Evolutionary conservation across 30 jellyfish, hydroid and myxozoan genomes (phyloP), one percentile per base, ranked within the genome.

Genomic region (Haliclystus octoradiatus): DNA sequence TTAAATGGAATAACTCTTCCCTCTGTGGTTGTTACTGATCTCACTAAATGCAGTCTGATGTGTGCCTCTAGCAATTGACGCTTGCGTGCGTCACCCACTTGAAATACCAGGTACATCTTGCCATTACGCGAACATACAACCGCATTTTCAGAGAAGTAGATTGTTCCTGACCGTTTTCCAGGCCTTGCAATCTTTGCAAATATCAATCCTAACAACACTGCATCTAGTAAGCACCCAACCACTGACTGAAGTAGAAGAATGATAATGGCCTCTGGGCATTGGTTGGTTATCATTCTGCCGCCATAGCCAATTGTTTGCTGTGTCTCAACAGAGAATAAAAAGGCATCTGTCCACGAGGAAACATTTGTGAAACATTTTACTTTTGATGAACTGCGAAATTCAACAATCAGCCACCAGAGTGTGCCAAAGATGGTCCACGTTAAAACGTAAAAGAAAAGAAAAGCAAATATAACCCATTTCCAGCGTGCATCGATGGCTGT

Each of bases 261-360:
- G 4, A 88, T 32, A 0, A 88, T 62, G 22, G 95, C 92, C 57
- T 88, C 94, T 14, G 92, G 86, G 60, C 97, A 88, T 33, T 79
- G 73, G 13, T 68, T 40, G 1, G 82, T 75, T 7, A 88, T 33
- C 33, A 80, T 88, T 63, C 97, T 81, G 28, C 86, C 82, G 50
- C 97, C 97, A 76, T 88, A 88, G 0, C 97, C 97, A 40, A 88
- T 88, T 14, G 97, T 88, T 80, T 81, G 88, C 46, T 91, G 92
- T 14, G 97, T 88, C 63, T 88, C 97, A 19, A 88, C 33, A 2
- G 97, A 88, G 23, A 66, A 71, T 1, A 88, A 76, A 57, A 88
- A 88, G 5, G 97, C 93, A 31, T 84, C 66, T 1, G 81, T 66
- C 79, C 84, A 88, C 35, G 61, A 50, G 46, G 85, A 62, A 25